Evolutionary conservation across 2,797 vertebrate genomes (phyloP).

Genomic region (Bradypodion pumilum): DNA sequence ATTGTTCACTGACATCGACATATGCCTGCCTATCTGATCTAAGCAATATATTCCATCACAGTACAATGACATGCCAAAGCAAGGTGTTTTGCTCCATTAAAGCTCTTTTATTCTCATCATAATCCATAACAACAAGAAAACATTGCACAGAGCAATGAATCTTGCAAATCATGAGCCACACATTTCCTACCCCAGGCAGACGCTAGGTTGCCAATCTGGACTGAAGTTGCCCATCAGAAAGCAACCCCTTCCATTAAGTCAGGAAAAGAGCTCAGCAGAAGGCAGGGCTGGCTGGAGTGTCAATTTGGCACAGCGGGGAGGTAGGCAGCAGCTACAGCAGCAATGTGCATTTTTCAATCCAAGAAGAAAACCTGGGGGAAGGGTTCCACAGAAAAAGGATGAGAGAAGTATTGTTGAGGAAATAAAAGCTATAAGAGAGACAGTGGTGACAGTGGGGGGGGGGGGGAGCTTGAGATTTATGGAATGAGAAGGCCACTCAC

Average conservation of each 20-base stretch:
- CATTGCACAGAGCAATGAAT: constrained; percentile 38
- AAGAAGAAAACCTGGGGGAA: constrained; percentile 52
- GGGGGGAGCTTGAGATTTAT: neutral
- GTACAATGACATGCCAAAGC: constrained; percentile 15
- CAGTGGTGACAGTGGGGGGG: neutral
- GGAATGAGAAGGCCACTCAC: neutral
- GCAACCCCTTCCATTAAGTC: constrained; percentile 54
- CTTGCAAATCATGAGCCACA: constrained; percentile 50
- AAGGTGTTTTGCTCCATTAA: constrained; percentile 24
- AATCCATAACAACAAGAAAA: constrained; percentile 45
- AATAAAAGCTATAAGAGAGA: neutral
- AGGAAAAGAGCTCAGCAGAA: constrained; percentile 62
- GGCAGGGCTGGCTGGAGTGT: constrained; percentile 63
- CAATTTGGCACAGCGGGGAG: constrained; percentile 72
- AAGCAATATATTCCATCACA: constrained; percentile 12
- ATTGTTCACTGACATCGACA: neutral
- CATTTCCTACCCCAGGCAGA: constrained; percentile 53
- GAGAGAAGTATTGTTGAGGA: constrained; percentile 14
- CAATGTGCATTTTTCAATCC: constrained; percentile 69
- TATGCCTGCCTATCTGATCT: constrained; percentile 25
- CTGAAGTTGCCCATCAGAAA: constrained; percentile 45
- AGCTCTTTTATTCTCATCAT: constrained; percentile 42
- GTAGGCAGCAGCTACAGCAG: constrained; percentile 41
- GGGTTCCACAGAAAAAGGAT: constrained; percentile 31
- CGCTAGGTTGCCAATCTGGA: constrained; percentile 44